These are phyloP conservation scores for Archocentrus centrarchus DNA, from an alignment of 2,113 vertebrate species.

Conservation along the genomic window DNA sequence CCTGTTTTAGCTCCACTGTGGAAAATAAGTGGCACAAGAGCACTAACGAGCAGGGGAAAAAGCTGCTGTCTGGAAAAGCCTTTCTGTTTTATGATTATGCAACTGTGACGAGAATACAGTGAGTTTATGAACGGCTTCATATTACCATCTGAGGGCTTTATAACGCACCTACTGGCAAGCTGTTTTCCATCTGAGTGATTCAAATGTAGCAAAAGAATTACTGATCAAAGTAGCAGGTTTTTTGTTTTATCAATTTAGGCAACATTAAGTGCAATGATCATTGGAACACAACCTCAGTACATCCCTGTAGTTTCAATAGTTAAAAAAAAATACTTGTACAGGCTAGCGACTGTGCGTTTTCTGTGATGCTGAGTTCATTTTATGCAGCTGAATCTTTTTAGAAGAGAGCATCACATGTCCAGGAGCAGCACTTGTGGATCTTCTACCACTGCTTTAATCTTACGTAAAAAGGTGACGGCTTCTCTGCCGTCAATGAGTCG, in stretches of 20 bases:
- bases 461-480: conserved; percentile 93
- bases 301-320: not conserved
- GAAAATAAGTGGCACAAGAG: conserved; percentile 35
- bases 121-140: not conserved
- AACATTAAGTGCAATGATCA: not conserved
- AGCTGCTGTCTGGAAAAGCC: conserved; percentile 12
- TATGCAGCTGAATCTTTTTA: conserved; percentile 11
- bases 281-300: not conserved
- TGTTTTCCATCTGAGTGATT: not conserved
- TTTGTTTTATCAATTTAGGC: not conserved
- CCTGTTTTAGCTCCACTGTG: not conserved
- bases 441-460: conserved; percentile 95
- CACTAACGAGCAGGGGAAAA: conserved; percentile 13
- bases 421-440: conserved; percentile 93
- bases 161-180: not conserved
- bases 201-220: not conserved
- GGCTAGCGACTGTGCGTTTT: conserved; percentile 24
- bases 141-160: not conserved
- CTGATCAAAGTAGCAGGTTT: not conserved
- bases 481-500: conserved; percentile 95
- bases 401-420: conserved; percentile 84
- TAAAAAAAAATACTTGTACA: not conserved
- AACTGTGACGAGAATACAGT: not conserved
- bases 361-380: conserved; percentile 16
- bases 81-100: conserved; percentile 15